Evolutionary conservation across 1,140 invertebrate species (phyloP).

Genomic region (Diabrotica undecimpunctata): DNA sequence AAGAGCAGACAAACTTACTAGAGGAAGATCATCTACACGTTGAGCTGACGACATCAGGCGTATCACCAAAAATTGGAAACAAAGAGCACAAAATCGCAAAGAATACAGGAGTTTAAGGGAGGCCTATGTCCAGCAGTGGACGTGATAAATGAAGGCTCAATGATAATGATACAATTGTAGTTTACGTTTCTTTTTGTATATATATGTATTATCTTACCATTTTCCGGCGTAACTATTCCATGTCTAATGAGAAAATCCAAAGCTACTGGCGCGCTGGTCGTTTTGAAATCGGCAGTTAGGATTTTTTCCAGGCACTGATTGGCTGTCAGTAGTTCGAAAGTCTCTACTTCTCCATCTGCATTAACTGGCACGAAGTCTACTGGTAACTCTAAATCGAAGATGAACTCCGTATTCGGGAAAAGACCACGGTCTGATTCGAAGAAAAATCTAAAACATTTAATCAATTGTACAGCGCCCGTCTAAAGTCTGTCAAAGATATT

Average conservation of each 20-base stretch:
- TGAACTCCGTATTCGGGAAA: conserved; percentile 91
- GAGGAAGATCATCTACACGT: too few relatives aligned
- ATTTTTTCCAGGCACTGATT: conserved; percentile 75
- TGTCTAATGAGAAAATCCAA: conserved; percentile 90
- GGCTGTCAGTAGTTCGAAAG: conserved; percentile 80
- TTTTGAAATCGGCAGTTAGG: conserved; percentile 83
- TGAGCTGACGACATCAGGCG: too few relatives aligned
- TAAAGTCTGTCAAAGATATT: conserved; percentile 1
- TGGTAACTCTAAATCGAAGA: conserved; percentile 91
- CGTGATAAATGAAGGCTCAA: too few relatives aligned
- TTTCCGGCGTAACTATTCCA: conserved; percentile 82
- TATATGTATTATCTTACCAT: conserved; percentile 58
- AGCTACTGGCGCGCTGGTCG: conserved; percentile 84
- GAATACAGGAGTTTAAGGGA: too few relatives aligned
- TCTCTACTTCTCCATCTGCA: conserved; percentile 89
- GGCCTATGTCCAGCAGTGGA: too few relatives aligned
- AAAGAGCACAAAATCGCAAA: too few relatives aligned
- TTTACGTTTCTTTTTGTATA: too few relatives aligned
- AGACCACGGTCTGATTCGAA: conserved; percentile 89
- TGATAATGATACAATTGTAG: too few relatives aligned
- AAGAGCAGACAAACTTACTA: too few relatives aligned
- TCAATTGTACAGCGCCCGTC: not conserved
- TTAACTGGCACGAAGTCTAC: conserved; percentile 84
- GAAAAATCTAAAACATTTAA: conserved; percentile 63
- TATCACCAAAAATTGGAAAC: too few relatives aligned